Evolutionary conservation across 2,888 invertebrate species (phyloP).

Genomic region (Osmoderma eremita): DNA sequence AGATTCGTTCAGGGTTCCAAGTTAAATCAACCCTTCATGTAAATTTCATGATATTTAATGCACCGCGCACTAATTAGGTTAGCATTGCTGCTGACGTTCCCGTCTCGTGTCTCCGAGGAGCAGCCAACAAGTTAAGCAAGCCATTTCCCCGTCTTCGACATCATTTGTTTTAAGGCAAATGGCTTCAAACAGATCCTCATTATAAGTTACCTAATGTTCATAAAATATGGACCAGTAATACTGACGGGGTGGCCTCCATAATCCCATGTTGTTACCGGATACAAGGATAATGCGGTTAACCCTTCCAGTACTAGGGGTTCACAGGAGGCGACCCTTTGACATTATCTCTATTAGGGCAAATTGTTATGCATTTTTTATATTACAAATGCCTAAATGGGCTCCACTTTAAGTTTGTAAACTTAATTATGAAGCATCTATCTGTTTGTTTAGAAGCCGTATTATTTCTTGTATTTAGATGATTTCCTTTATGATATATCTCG

Average conservation of each 20-base stretch:
- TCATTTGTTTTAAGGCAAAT: slow-evolving; percentile 57
- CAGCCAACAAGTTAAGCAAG: slow-evolving; percentile 59
- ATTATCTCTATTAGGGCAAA: slow-evolving; percentile 44
- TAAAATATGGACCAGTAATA: slow-evolving; percentile 62
- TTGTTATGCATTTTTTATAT: slow-evolving; percentile 43
- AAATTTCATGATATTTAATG: slow-evolving; percentile 64
- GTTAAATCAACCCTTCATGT: slow-evolving; percentile 58
- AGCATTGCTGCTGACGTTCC: slow-evolving; percentile 55
- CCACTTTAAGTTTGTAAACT: slow-evolving; percentile 15
- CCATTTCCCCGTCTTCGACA: slow-evolving; percentile 56
- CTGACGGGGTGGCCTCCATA: slow-evolving; percentile 49
- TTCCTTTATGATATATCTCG: no score
- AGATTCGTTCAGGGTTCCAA: slow-evolving; percentile 22
- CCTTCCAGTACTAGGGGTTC: slow-evolving; percentile 53
- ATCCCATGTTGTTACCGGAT: slow-evolving; percentile 49
- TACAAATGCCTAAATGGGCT: slow-evolving; percentile 14
- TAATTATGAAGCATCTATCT: neutral
- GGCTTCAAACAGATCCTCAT: slow-evolving; percentile 65
- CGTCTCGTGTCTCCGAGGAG: slow-evolving; percentile 53
- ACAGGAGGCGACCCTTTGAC: slow-evolving; percentile 46
- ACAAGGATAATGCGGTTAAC: slow-evolving; percentile 61
- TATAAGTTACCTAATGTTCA: slow-evolving; percentile 65
- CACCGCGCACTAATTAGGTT: slow-evolving; percentile 62
- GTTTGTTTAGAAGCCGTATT: no score
- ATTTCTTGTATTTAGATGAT: no score